phyloP scores from a whole-genome alignment of 2,888 invertebrate species.

The Lamproptera curius region DNA sequence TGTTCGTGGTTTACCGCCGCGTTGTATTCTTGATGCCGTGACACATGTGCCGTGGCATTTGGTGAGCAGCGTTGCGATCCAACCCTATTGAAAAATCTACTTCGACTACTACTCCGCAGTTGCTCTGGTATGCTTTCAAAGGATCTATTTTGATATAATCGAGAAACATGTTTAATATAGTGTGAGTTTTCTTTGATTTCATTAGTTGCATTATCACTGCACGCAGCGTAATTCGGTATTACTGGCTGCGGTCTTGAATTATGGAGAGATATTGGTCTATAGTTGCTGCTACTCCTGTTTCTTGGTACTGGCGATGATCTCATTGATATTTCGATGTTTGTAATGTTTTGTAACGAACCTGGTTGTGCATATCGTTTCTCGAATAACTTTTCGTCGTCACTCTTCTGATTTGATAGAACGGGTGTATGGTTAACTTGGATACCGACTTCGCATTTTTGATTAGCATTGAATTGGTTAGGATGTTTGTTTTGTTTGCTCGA shows the following conservation, averaged over 20 bases:
- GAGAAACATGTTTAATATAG: slow-evolving; percentile 64
- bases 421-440: slow-evolving; percentile 52
- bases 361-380: slow-evolving; percentile 61
- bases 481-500: slow-evolving; percentile 36
- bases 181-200: slow-evolving; percentile 69
- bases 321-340: slow-evolving; percentile 70
- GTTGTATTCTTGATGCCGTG: slow-evolving; percentile 55
- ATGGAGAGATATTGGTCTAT: slow-evolving; percentile 70
- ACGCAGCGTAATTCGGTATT: slow-evolving; percentile 41
- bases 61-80: slow-evolving; percentile 65
- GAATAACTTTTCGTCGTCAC: slow-evolving; percentile 72
- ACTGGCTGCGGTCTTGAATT: slow-evolving; percentile 50
- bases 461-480: slow-evolving; percentile 37
- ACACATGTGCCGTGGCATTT: slow-evolving; percentile 47
- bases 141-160: slow-evolving; percentile 68
- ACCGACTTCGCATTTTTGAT: slow-evolving; percentile 54
- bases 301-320: slow-evolving; percentile 53
- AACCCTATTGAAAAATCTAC: slow-evolving; percentile 65
- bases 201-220: slow-evolving; percentile 54
- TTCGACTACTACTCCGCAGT: slow-evolving; percentile 59
- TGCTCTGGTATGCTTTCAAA: slow-evolving; percentile 73
- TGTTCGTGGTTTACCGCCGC: slow-evolving; percentile 41
- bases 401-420: slow-evolving; percentile 61
- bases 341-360: slow-evolving; percentile 68
- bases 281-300: slow-evolving; percentile 48